phyloP scores from a whole-genome alignment of 2,113 vertebrate genomes.

The Microtus montanus region DNA sequence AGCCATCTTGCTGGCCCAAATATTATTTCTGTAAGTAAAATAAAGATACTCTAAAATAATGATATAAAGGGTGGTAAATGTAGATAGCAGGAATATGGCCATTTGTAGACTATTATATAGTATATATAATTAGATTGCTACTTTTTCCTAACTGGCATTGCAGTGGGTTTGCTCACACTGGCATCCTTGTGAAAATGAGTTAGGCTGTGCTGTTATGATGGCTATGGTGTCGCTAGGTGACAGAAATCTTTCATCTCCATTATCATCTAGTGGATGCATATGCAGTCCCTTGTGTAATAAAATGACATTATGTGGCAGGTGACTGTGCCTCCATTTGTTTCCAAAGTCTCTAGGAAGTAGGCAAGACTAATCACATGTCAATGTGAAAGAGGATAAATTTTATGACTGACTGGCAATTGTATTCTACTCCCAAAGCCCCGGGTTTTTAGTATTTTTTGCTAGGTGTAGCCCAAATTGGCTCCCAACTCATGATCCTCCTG shows the following conservation, averaged over 20 bases:
- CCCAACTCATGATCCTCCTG: background rate
- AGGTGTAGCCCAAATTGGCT: background rate
- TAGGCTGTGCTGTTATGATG: background rate
- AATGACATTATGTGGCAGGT: background rate
- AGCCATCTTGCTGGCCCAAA: background rate
- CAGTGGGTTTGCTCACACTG: background rate
- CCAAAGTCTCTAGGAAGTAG: slow-evolving; percentile 19
- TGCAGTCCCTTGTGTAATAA: background rate
- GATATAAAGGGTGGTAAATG: background rate
- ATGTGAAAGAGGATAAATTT: background rate
- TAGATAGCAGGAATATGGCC: background rate
- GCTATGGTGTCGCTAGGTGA: background rate
- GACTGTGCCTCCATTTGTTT: background rate
- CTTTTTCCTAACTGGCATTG: background rate
- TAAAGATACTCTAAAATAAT: background rate
- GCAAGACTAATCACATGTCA: background rate
- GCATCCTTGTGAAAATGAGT: background rate
- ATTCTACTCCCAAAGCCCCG: background rate
- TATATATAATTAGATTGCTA: background rate
- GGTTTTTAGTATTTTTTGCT: background rate
- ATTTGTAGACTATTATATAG: background rate
- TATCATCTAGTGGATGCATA: background rate
- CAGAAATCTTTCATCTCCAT: background rate
- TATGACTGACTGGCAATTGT: background rate
- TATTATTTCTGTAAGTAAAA: background rate